Conservation (phyloP, 2,888 invertebrate genomes). For the Punctoribates punctum region DNA sequence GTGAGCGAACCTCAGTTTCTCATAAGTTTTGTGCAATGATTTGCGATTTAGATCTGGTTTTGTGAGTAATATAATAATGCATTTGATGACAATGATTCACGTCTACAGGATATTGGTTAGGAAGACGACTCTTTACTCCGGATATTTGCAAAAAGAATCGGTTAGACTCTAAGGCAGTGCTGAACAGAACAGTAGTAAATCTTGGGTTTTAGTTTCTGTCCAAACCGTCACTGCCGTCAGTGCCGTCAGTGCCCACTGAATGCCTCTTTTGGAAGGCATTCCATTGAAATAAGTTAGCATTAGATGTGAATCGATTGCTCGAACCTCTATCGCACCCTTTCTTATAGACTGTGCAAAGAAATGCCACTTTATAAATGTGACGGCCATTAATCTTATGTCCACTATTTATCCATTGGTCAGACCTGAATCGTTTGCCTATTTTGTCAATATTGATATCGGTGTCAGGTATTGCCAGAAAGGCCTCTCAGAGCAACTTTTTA, state of each 20-base stretch:
- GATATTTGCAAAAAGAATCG: conserved; percentile 35
- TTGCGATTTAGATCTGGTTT: conserved; percentile 12
- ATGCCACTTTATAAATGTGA: conserved; percentile 18
- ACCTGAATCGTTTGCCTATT: conserved; percentile 31
- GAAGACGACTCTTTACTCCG: conserved; percentile 33
- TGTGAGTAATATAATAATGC: conserved; percentile 12
- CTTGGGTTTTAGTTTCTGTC: conserved; percentile 15
- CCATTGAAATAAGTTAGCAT: conserved; percentile 20
- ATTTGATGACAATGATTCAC: conserved; percentile 31
- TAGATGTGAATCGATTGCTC: conserved; percentile 8
- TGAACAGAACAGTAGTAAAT: conserved; percentile 10
- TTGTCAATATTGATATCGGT: conserved; percentile 33
- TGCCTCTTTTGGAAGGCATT: background rate
- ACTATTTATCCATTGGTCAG: conserved; percentile 24
- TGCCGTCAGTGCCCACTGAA: background rate
- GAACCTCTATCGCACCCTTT: conserved; percentile 26
- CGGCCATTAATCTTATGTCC: conserved; percentile 27
- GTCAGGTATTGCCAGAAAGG: background rate
- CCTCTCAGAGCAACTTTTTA: background rate
- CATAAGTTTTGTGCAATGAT: background rate
- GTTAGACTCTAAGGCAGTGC: background rate
- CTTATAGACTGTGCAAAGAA: background rate
- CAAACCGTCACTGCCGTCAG: conserved; percentile 15
- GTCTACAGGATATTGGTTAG: conserved; percentile 32
- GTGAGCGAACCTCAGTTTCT: background rate